Base-by-base conservation (phyloP, 2,888 invertebrate species). In the Tachina grossa region DNA sequence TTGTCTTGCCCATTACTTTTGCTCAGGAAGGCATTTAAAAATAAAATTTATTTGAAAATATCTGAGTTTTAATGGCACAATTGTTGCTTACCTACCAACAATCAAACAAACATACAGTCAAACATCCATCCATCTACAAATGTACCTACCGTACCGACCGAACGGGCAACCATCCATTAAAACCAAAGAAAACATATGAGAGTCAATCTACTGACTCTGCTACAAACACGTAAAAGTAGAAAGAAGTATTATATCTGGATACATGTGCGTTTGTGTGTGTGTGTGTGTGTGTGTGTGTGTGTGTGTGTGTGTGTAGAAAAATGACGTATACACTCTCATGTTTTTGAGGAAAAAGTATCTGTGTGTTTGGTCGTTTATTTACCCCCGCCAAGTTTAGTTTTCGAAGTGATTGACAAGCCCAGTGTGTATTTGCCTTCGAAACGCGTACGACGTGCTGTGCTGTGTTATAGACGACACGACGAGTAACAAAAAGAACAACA, bases 381-480 rank as follows among this genome's bases (percentile, higher is more conserved):
- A 90, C 90, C 90, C 91, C 90, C 90, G 90, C 91, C 90, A 90
- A 90, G 90, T 90, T 89, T 89, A 89, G 89, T 89, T 89, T 89
- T 88, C 89, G 89, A 88, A 89, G 89, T 92, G 92, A 92, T 92
- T 92, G 92, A 92, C 92, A 91, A 91, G 91, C 90, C 90, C 93
- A 93, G 92, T 93, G 92, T 93, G 92, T 92, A 92, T 93, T 93
- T 93, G 92, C 91, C 93, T 92, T 92, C 92, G 93, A 93, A 92
- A 90, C 93, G 93, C 91, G 92, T 92, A 93, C 92, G 92, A 93
- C 93, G 93, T 91, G 91, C 85, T 91, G 89, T 90, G 87, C 86
- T 87, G 86, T 91, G 91, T 90, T 89, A 81, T 81, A 81, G 89
- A 89, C 88, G 88, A 88, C 83, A 83, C 75, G 79, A 85, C 77